Evolutionary conservation across 2,113 vertebrate species (phyloP), one percentile per base, ranked within the genome.

Genomic region (Uropsilus gracilis): DNA sequence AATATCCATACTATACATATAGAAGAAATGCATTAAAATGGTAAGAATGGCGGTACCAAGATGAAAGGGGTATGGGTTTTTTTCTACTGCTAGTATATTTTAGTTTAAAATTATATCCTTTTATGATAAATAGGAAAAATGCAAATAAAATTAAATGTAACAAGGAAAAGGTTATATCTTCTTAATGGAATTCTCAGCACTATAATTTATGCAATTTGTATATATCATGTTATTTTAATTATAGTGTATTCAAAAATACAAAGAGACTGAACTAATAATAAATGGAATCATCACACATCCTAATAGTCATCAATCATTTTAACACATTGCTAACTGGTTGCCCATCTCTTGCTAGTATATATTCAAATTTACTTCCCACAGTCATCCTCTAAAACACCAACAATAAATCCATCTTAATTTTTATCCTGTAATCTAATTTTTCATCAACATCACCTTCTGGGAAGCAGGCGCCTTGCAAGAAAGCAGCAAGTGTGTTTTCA

Each of bases 331-430:
- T 68, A 84, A 17, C 1, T 84, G 8, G 34, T 71, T 83, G 16
- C 26, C 30, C 13, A 46, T 50, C 76, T 90, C 86, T 68, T 92
- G 42, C 59, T 66, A 75, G 4, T 17, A 10, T 17, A 10, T 30
- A 77, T 20, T 66, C 20, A 64, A 57, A 63, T 73, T 90, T 88
- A 3, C 93, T 2, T 86, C 9, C 34, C 71, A 77, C 20, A 26
- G 22, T 66, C 34, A 75, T 48, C 59, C 14, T 68, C 34, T 81
- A 44, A 82, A 22, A 73, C 3, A 26, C n/a, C 59, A 85, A 90
- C 26, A 77, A 93, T 14, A 86, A 34, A 91, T 85, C 71, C 42
- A 94, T 75, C 68, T 64, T 30, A 86, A 89, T 91, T 87, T 91
- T 91, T 44, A 89, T 37, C 10, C 34, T 69, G 26, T 6, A 46